phyloP scores from a whole-genome alignment of 2,797 vertebrate species.

The Schizothorax lantsangensis region DNA sequence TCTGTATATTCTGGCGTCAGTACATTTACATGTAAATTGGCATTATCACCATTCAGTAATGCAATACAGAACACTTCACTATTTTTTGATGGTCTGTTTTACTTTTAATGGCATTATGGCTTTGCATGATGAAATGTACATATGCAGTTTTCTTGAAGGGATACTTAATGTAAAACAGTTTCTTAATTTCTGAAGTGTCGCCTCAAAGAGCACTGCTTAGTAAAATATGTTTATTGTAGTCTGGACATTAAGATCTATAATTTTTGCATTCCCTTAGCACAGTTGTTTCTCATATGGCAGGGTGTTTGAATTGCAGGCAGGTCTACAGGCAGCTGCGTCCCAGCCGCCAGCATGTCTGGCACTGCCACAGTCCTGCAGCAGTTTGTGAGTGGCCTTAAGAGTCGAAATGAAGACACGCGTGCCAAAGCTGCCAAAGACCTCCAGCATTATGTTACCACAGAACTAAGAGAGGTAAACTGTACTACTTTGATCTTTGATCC shows the following conservation, averaged over 20 bases:
- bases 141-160: background rate
- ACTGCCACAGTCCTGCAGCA: slow-evolving; percentile 95
- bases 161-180: background rate
- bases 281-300: background rate
- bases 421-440: slow-evolving; percentile 97
- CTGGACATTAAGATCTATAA: background rate
- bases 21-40: too few relatives aligned
- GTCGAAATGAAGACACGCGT: slow-evolving; percentile 92
- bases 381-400: slow-evolving; percentile 94
- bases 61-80: too few relatives aligned
- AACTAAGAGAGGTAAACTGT: slow-evolving; percentile 89
- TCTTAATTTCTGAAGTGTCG: background rate
- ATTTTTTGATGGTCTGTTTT: too few relatives aligned
- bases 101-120: background rate
- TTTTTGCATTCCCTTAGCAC: background rate
- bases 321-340: slow-evolving; percentile 10
- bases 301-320: slow-evolving; percentile 18
- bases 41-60: background rate
- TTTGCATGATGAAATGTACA: background rate
- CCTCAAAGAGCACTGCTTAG: background rate
- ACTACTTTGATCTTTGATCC: background rate
- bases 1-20: too few relatives aligned
- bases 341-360: slow-evolving; percentile 83
- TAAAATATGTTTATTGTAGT: background rate
- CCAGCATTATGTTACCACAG: slow-evolving; percentile 98